A percentile compares a stretch with the other conserved stretches of the same genome.
phyloP scores from a whole-genome alignment of 2,797 vertebrate genomes.

The Sebastes oblongus region DNA sequence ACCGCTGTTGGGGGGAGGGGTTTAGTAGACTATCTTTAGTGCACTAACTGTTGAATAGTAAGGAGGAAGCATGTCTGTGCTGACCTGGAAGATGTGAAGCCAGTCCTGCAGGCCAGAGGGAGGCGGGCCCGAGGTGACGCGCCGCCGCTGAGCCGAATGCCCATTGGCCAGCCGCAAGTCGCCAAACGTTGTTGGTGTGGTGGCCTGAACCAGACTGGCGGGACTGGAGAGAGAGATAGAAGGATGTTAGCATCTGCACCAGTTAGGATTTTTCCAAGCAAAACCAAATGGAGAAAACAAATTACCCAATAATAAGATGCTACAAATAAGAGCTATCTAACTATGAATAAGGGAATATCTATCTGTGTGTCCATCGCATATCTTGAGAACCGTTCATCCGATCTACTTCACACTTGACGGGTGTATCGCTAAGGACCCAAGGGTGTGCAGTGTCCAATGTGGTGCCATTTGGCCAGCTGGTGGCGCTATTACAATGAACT shows the following conservation, averaged over 20 bases:
- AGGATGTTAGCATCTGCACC: not conserved
- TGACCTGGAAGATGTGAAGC: slow-evolving; percentile 94
- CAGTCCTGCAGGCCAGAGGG: slow-evolving; percentile 93
- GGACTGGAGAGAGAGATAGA: slow-evolving; percentile 72
- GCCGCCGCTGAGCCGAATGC: slow-evolving; percentile 89
- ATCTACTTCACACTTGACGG: too few species aligned
- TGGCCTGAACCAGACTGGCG: slow-evolving; percentile 86
- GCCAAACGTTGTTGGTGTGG: slow-evolving; percentile 92
- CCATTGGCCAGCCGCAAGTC: slow-evolving; percentile 93
- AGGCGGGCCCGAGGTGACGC: slow-evolving; percentile 90
- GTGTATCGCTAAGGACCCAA: too few species aligned
- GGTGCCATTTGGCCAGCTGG: too few species aligned
- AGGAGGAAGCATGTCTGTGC: rapidly evolving
- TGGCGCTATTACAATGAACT: too few species aligned
- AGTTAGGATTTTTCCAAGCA: not conserved
- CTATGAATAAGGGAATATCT: too few species aligned
- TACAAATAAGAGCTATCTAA: too few species aligned
- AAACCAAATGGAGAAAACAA: not conserved
- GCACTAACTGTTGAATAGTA: not conserved
- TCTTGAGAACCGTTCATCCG: too few species aligned
- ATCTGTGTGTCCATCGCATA: too few species aligned
- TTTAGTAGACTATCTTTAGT: not conserved
- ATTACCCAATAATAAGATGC: not conserved
- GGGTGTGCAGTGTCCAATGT: too few species aligned
- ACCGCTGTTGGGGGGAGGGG: too few species aligned